Conservation (phyloP, 2,113 vertebrate genomes). For the Lucifuga dentata region DNA sequence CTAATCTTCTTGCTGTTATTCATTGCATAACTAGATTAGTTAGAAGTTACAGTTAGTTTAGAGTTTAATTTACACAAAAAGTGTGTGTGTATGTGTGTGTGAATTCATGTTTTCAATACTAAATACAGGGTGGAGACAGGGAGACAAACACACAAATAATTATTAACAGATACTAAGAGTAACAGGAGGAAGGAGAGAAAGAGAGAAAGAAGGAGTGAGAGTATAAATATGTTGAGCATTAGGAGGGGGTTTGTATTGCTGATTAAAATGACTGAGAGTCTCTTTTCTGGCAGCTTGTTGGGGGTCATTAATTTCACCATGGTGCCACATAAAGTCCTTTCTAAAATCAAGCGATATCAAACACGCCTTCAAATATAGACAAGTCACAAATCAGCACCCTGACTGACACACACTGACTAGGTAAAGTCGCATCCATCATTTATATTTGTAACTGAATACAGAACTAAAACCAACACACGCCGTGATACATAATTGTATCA, state of each 20-base stretch:
- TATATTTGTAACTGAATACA: slow-evolving; percentile 22
- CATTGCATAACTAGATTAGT: no score
- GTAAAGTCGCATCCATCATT: slow-evolving; percentile 15
- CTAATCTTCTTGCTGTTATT: no score
- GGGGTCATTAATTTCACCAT: slow-evolving; percentile 57
- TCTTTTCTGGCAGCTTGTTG: slow-evolving; percentile 61
- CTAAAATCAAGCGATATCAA: slow-evolving; percentile 64
- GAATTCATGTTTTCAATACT: no score
- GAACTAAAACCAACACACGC: slow-evolving; percentile 28
- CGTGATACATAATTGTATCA: no score
- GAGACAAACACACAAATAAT: no score
- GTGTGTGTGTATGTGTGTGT: slow-evolving; percentile 35
- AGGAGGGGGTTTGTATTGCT: no score
- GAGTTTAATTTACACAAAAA: slow-evolving; percentile 33
- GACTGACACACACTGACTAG: background rate
- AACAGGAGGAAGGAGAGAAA: no score
- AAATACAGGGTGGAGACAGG: no score
- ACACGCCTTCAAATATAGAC: slow-evolving; percentile 72
- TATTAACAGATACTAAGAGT: no score
- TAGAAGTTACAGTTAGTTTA: slow-evolving; percentile 56
- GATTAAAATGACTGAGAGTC: slow-evolving; percentile 67
- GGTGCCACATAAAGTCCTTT: slow-evolving; percentile 39
- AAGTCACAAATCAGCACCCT: slow-evolving; percentile 33
- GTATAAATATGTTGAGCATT: no score
- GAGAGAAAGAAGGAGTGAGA: no score